phyloP scores from a whole-genome alignment of 2,113 vertebrate species.

The Ameiurus melas region DNA sequence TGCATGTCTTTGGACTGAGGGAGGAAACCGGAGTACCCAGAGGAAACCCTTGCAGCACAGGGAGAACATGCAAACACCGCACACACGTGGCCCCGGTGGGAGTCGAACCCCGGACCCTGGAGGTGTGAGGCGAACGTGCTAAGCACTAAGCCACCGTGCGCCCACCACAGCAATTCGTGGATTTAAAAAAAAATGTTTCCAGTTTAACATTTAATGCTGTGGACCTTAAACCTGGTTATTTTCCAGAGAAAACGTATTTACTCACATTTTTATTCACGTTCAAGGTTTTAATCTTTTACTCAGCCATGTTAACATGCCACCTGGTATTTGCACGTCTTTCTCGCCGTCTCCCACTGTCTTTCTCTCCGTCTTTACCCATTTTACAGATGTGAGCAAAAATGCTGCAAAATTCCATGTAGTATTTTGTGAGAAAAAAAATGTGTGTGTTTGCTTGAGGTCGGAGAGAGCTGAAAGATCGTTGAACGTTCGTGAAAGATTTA shows the following conservation, averaged over 20 bases:
- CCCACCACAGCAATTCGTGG: neutral
- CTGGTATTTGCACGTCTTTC: neutral
- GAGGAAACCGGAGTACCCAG: no score
- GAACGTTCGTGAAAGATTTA: constrained; percentile 4
- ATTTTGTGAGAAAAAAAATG: neutral
- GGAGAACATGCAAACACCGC: no score
- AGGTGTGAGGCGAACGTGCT: no score
- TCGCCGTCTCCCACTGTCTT: neutral
- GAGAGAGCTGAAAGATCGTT: neutral
- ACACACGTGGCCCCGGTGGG: no score
- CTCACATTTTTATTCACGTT: neutral
- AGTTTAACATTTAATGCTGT: neutral
- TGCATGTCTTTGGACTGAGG: no score
- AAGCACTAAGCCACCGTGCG: no score
- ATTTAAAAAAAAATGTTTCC: neutral
- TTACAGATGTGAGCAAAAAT: neutral
- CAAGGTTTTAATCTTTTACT: neutral
- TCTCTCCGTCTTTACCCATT: neutral
- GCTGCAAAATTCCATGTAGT: neutral
- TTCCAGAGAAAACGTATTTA: neutral
- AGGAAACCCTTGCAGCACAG: no score
- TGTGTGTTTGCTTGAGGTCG: neutral
- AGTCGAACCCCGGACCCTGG: no score
- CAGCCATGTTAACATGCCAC: neutral
- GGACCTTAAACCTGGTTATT: neutral